Evolutionary conservation across 2,888 invertebrate genomes (phyloP), one percentile per base, ranked within the genome.

Genomic region (Parnassius glacialis): DNA sequence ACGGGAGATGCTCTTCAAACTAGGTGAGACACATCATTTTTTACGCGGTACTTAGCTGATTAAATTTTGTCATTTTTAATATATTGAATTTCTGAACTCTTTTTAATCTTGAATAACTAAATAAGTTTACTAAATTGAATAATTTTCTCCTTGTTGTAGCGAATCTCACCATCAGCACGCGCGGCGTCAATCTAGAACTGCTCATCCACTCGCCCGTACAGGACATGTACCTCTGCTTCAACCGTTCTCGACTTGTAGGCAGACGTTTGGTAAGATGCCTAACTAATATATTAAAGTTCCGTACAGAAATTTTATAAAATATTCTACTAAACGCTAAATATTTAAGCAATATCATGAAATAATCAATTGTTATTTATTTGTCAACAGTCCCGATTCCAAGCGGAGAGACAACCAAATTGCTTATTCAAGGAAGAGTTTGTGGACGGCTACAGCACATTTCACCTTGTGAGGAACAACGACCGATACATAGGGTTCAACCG

Each of bases 201-300:
- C 93, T 93, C 80, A 94, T 94, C 85, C 93, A 92, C 90, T 95
- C 95, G 78, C 95, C 95, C 84, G 93, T 94, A 81, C 94, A 94
- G 77, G 93, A 94, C 83, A 93, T 94, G 92, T 95, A 94, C 90
- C 93, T 95, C 78, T 95, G 95, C 92, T 95, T 95, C 94, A 95
- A 94, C 85, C 93, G 93, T 73, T 94, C 95, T 90, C 94, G 93
- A 85, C 93, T 95, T 79, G 93, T 95, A 74, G 95, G 94, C 91
- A 92, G 94, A 92, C 94, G 94, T 85, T 92, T 92, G 85, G 92
- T 92, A 65, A 88, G 89, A 73, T 9, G n/a, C 7, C 1, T 34
- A 7, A 5, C 7, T 7, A 7, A 34, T 34, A 34, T 34, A 7
- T 34, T 34, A 34, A 34, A 34, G 34, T 34, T 34, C 5, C 5